Base-by-base conservation (phyloP, 2,888 invertebrate genomes). In the Polia nebulosa region DNA sequence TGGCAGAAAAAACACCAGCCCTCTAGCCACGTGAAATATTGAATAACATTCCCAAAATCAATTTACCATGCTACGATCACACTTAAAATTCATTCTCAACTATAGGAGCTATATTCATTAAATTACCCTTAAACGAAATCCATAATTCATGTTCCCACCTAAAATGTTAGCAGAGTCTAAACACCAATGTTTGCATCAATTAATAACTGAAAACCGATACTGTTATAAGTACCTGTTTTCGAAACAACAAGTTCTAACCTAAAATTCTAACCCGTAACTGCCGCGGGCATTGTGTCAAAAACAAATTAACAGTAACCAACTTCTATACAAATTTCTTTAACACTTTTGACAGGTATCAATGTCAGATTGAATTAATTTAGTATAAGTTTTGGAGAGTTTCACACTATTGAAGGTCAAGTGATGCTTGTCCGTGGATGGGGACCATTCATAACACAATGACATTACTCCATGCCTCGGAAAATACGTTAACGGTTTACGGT, bases 131-230 rank as follows among this genome's bases (percentile, higher is more conserved):
- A 39, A 74, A 66, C 25, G 25, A 36, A 75, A 66, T 71, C 3
- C 2, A 55, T 71, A 55, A 66, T 55, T 65, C 15, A 71, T 20
- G 27, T 15, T 39, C 22, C 41, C 27, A 34, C 34, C 9, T 34
- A 41, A 44, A 66, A 36, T 56, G 13, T 56, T 71, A 29, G 56
- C 22, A 17, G 11, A 52, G 29, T 51, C 5, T 39, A 75, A 75
- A 67, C 67, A 39, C n/a, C 20, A 57, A 52, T 44, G 32, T 72
- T 66, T 32, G 72, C 56, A 75, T 72, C 67, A 75, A 67, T 75
- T 72, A 75, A 34, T 67, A 56, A 51, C 29, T 5, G 9, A 41
- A 41, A 51, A 72, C 49, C 45, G 52, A 52, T 57, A 73, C 11
- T 32, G 8, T 76, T 27, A 39, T 32, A 34, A 2, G n/a, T 15